Evolutionary conservation across 2,113 vertebrate species (phyloP).

Genomic region (Leptobrachium leishanense): DNA sequence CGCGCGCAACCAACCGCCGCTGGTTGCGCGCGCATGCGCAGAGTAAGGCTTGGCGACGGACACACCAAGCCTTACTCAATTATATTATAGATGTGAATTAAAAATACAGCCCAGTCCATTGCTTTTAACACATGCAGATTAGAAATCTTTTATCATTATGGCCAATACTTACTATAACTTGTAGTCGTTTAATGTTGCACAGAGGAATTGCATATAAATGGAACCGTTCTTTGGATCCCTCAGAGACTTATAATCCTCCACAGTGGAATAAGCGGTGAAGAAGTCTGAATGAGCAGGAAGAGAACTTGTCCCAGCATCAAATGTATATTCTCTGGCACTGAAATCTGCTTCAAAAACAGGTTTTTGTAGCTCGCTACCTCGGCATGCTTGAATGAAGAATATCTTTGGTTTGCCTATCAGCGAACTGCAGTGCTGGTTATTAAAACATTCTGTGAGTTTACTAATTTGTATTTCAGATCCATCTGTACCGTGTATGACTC

Average conservation of each 20-base stretch:
- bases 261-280: slow-evolving; percentile 73
- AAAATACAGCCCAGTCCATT: too few species aligned
- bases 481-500: slow-evolving; percentile 66
- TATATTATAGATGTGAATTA: too few species aligned
- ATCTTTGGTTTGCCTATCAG: slow-evolving; percentile 70
- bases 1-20: too few species aligned
- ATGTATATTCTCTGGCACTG: slow-evolving; percentile 42
- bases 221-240: slow-evolving; percentile 56
- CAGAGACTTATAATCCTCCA: slow-evolving; percentile 59
- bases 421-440: slow-evolving; percentile 55
- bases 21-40: too few species aligned
- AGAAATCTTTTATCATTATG: too few species aligned
- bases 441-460: slow-evolving; percentile 62
- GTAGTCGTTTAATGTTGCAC: slow-evolving; percentile 58
- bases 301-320: slow-evolving; percentile 44
- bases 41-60: too few species aligned
- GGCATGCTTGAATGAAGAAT: slow-evolving; percentile 73
- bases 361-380: slow-evolving; percentile 54
- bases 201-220: slow-evolving; percentile 77
- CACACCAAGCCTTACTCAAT: too few species aligned
- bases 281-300: slow-evolving; percentile 69
- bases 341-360: slow-evolving; percentile 35
- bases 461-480: slow-evolving; percentile 54
- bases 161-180: slow-evolving; percentile 56
- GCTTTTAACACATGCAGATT: too few species aligned